Evolutionary conservation across 2,797 vertebrate genomes (phyloP), one percentile per base, ranked within the genome.

Genomic region (Neosilurus mollespiculum): DNA sequence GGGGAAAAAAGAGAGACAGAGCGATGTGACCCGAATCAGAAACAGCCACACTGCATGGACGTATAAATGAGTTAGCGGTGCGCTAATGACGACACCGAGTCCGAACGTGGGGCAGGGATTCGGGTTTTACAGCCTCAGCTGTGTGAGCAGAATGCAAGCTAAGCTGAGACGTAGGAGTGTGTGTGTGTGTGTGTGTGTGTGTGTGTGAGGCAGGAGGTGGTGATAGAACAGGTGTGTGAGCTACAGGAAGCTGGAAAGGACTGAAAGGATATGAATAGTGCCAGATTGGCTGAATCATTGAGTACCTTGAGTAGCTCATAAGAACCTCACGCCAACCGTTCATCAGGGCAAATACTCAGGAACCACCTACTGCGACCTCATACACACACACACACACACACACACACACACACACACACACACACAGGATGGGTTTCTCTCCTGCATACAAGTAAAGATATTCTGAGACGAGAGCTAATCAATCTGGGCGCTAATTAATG

Each of bases 211-310:
- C 75, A 65, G 24, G 12, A 54, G 61, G 71, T 49, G 64, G 58
- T 69, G 69, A 87, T 86, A 81, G 83, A 93, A 91, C 93, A 94
- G 93, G 93, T 94, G 93, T 90, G 86, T 88, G 83, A 91, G 91
- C 92, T 90, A 93, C 92, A 92, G 93, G 93, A 88, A 90, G 84
- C 77, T 61, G 71, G 14, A 86, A 78, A 87, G 86, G 30, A 49
- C 61, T 76, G 81, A 30, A 64, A 85, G 15, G 75, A 58, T 79
- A 82, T 80, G 82, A 84, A 86, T 59, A 86, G 77, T 26, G 78
- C 58, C 72, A 85, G 84, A 84, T 81, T 81, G 84, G 80, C 84
- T 82, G 84, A 70, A 85, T 85, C 84, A 85, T 59, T 20, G 66
- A 81, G 84, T 80, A 82, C 80, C 84, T 80, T 78, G 80, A 81